Percentiles rank a stretch among this genome's conserved stretches.
phyloP scores from a whole-genome alignment of 2,888 invertebrate genomes.

The Philhelius pedissequus region DNA sequence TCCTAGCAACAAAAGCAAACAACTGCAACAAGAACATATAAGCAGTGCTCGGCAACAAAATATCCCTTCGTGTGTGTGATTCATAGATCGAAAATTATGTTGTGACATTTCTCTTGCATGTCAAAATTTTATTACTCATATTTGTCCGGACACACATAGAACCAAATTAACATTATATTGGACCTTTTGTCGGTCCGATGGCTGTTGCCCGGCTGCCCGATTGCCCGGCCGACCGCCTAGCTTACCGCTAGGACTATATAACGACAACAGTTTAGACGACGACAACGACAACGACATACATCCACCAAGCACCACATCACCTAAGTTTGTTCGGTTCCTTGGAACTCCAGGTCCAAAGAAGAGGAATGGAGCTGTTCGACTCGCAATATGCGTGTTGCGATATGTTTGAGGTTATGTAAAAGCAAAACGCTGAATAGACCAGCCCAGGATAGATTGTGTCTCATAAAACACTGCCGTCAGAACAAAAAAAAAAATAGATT shows the following conservation, averaged over 20 bases:
- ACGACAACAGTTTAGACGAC: not conserved
- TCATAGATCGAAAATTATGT: conserved; percentile 72
- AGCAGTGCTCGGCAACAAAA: conserved; percentile 13
- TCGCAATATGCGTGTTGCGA: conserved; percentile 55
- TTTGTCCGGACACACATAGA: conserved; percentile 69
- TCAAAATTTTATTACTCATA: conserved; percentile 72
- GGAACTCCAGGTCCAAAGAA: conserved; percentile 15
- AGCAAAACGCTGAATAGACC: conserved; percentile 59
- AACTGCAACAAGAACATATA: not conserved
- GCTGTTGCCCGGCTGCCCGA: not conserved
- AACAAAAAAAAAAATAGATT: conserved; percentile 14
- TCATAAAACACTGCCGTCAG: conserved; percentile 56
- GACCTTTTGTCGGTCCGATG: conserved; percentile 62
- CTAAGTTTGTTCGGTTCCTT: conserved; percentile 16
- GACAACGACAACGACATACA: conserved; percentile 47
- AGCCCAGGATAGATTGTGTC: conserved; percentile 52
- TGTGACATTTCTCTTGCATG: conserved; percentile 72
- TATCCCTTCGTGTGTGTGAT: conserved; percentile 70
- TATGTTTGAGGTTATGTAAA: conserved; percentile 64
- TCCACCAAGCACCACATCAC: conserved; percentile 32
- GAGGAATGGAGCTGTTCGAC: conserved; percentile 13
- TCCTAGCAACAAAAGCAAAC: conserved; percentile 13
- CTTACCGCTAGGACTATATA: not conserved
- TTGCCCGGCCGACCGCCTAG: not conserved
- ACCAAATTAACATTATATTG: conserved; percentile 70